Evolutionary conservation across 2,797 vertebrate genomes (phyloP).

Genomic region (Pterois miles): DNA sequence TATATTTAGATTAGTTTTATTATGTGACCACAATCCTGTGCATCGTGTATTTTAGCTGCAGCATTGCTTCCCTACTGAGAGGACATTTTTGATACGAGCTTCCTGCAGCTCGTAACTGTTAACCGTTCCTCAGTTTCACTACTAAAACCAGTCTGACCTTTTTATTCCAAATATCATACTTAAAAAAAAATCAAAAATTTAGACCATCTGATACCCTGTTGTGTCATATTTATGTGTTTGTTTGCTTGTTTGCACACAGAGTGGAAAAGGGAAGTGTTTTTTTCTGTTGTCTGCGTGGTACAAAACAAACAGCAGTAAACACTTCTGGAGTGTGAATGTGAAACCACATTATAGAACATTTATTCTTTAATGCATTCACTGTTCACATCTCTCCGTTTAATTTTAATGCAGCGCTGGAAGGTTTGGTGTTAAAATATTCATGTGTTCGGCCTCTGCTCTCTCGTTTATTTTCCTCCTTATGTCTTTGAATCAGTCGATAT

Average conservation of each 20-base stretch:
- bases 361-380: neutral
- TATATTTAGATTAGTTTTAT: too few relatives aligned
- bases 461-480: neutral
- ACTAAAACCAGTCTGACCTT: neutral
- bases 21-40: too few relatives aligned
- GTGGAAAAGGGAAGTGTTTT: neutral
- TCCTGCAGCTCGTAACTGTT: too few relatives aligned
- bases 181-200: too few relatives aligned
- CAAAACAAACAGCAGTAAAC: neutral
- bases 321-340: neutral
- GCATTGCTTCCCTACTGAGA: too few relatives aligned
- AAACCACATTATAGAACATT: neutral
- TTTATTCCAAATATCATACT: neutral
- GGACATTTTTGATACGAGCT: too few relatives aligned
- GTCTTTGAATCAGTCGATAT: neutral
- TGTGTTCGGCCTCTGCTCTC: neutral
- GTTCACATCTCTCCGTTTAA: neutral
- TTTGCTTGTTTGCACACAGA: neutral
- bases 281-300: neutral
- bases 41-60: too few relatives aligned
- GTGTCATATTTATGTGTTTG: neutral
- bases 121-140: too few relatives aligned
- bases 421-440: conserved; percentile 21
- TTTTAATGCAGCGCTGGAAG: neutral
- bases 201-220: neutral